Conservation (phyloP, 2,888 invertebrate genomes). For the Nymphalis c-album region DNA sequence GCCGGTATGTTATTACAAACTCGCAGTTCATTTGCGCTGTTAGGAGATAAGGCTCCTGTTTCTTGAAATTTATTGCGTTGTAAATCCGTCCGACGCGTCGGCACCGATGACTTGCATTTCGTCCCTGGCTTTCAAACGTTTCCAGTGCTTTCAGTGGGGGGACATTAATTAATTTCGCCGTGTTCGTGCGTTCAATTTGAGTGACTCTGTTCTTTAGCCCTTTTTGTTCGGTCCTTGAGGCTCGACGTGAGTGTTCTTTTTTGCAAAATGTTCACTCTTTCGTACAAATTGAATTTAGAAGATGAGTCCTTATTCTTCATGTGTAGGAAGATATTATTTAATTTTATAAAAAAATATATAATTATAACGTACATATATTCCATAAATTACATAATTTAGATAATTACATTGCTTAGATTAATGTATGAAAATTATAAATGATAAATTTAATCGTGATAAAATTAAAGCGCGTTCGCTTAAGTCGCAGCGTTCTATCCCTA, state of each 20-base stretch:
- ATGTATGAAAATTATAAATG: too few relatives aligned
- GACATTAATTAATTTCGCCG: conserved; percentile 76
- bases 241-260: conserved; percentile 31
- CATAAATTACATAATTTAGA: too few relatives aligned
- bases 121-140: conserved; percentile 66
- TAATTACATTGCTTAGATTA: too few relatives aligned
- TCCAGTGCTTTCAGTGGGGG: conserved; percentile 57
- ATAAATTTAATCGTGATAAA: too few relatives aligned
- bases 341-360: neutral
- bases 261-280: conserved; percentile 30
- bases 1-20: conserved; percentile 52
- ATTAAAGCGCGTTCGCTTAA: neutral
- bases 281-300: conserved; percentile 26
- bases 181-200: conserved; percentile 63
- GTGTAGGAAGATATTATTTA: conserved; percentile 1
- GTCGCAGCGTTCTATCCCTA: conserved; percentile 43
- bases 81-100: conserved; percentile 57
- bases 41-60: conserved; percentile 70
- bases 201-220: conserved; percentile 56
- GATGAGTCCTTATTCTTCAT: conserved; percentile 24
- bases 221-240: conserved; percentile 50
- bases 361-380: too few relatives aligned
- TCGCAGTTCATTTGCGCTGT: conserved; percentile 74
- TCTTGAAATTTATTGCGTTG: conserved; percentile 70
- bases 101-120: conserved; percentile 72